These are phyloP conservation scores for Scolanthus callimorphus DNA, from an alignment of 92 coral and sea anemone species.

Conservation along the genomic window DNA sequence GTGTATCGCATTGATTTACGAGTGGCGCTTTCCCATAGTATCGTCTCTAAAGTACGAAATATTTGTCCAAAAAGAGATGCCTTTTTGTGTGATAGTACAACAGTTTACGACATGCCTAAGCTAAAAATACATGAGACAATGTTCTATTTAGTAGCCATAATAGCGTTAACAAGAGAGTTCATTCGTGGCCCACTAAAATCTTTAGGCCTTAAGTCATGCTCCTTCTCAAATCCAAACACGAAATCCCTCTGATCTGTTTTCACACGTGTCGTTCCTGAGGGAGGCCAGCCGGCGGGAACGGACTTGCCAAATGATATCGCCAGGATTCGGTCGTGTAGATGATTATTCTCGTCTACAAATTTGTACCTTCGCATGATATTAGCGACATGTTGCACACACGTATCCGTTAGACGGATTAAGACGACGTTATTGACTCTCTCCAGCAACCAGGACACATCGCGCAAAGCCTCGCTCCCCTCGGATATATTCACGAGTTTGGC, in stretches of 20 bases:
- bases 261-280: constrained; percentile 32
- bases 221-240: constrained; percentile 43
- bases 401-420: constrained; percentile 68
- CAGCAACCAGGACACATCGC: constrained; percentile 65
- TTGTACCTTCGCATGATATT: constrained; percentile 42
- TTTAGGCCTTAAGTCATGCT: constrained; percentile 21
- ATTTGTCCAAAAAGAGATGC: no score
- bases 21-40: no score
- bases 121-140: no score
- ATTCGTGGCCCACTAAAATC: constrained; percentile 56
- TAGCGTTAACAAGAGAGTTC: constrained; percentile 62
- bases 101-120: no score
- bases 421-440: constrained; percentile 59
- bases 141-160: constrained; percentile 50
- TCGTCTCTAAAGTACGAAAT: no score
- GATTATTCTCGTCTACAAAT: constrained; percentile 47
- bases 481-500: constrained; percentile 45
- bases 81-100: no score
- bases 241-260: constrained; percentile 46
- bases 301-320: constrained; percentile 74
- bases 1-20: no score
- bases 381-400: constrained; percentile 45
- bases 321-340: constrained; percentile 67
- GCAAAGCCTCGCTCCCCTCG: constrained; percentile 27
- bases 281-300: constrained; percentile 72